Percentiles rank a stretch among this genome's conserved stretches.
phyloP scores from a whole-genome alignment of 92 coral and sea anemone species.

The Muricea muricata region DNA sequence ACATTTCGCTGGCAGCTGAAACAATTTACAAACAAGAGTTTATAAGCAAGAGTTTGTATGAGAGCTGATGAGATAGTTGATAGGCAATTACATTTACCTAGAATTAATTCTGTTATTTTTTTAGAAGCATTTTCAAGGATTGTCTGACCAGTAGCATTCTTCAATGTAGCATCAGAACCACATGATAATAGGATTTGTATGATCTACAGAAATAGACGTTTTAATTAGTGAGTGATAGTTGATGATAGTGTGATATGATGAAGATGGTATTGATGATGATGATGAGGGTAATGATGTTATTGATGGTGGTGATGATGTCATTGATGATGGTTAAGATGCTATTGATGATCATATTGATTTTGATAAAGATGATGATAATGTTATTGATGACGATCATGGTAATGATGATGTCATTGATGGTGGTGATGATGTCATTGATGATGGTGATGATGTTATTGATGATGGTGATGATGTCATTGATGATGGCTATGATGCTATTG shows the following conservation, averaged over 20 bases:
- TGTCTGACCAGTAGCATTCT: constrained; percentile 37
- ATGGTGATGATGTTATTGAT: not conserved
- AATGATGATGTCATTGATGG: too few species aligned
- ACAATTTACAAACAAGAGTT: too few species aligned
- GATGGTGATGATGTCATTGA: not conserved
- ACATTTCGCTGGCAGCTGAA: too few species aligned
- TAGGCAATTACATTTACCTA: constrained; percentile 10
- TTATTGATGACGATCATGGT: not conserved
- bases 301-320: too few species aligned
- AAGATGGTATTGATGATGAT: not conserved
- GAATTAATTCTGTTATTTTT: constrained; percentile 3
- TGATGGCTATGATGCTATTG: not conserved
- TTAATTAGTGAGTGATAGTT: too few species aligned
- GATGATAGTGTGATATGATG: not conserved
- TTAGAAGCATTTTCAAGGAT: constrained; percentile 27
- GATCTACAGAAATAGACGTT: not conserved
- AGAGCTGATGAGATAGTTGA: too few species aligned
- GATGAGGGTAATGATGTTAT: too few species aligned
- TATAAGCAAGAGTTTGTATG: too few species aligned
- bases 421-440: not conserved
- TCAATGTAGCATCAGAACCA: constrained; percentile 37
- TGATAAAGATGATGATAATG: not conserved
- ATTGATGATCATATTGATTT: not conserved
- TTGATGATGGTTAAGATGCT: not conserved
- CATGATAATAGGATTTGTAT: constrained; percentile 8